Percentiles rank a stretch among this genome's conserved stretches.
phyloP scores from a whole-genome alignment of 2,888 invertebrate genomes.

The Creontiades dilutus region DNA sequence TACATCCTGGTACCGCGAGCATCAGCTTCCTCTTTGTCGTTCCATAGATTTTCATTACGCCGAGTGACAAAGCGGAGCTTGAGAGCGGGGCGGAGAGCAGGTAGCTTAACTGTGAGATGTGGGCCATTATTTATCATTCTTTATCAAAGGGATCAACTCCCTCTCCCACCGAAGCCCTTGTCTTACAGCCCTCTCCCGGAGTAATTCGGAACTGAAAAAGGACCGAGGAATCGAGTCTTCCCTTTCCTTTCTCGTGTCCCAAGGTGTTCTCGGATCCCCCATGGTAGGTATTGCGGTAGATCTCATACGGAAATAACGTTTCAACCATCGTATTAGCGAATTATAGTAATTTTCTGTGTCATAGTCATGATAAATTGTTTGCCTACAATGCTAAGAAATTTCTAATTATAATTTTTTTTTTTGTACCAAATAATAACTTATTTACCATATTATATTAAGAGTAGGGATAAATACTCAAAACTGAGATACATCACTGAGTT shows the following conservation, averaged over 20 bases:
- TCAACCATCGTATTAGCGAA: no score
- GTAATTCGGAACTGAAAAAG: not conserved
- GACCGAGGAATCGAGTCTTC: not conserved
- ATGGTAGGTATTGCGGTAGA: not conserved
- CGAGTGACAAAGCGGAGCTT: slow-evolving; percentile 41
- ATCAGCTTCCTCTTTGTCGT: slow-evolving; percentile 21
- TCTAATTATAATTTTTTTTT: no score
- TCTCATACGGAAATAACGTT: no score
- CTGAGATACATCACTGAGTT: no score
- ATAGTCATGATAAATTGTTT: no score
- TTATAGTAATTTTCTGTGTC: no score
- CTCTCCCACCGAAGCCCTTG: slow-evolving; percentile 12
- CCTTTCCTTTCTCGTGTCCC: not conserved
- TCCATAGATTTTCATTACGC: slow-evolving; percentile 37
- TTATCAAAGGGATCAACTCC: slow-evolving; percentile 60
- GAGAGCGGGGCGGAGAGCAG: slow-evolving; percentile 7
- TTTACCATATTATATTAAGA: no score
- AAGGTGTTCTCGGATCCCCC: no score
- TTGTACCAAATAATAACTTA: no score
- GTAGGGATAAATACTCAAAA: no score
- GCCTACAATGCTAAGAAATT: no score
- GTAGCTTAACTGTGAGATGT: slow-evolving; percentile 52
- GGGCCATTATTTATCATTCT: slow-evolving; percentile 58
- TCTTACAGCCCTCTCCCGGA: not conserved
- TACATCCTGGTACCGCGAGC: slow-evolving; percentile 24